Percentiles rank a stretch among this genome's conserved stretches.
These are phyloP conservation scores for Icerya purchasi DNA, from an alignment of 2,888 invertebrate genomes.

Conservation along the genomic window DNA sequence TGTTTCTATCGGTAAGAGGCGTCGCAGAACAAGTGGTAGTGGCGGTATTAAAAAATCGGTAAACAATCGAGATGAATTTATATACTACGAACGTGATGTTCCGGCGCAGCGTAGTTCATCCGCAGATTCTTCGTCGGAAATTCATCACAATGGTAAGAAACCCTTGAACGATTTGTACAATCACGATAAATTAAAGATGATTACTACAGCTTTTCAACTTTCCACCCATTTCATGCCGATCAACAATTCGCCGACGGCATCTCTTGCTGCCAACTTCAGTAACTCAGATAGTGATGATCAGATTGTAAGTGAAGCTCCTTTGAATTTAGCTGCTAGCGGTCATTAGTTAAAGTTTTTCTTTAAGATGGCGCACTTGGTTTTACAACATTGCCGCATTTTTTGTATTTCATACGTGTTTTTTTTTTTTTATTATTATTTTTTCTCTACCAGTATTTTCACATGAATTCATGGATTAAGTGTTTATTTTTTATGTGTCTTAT, in stretches of 20 bases:
- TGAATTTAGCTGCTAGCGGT: constrained; percentile 10
- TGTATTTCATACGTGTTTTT: background rate
- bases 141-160: background rate
- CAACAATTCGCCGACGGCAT: constrained; percentile 4
- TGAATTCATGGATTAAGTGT: background rate
- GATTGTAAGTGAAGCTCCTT: constrained; percentile 9
- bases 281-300: constrained; percentile 2
- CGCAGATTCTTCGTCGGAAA: no score
- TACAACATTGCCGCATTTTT: no score
- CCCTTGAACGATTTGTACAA: background rate
- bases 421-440: background rate
- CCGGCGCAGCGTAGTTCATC: no score
- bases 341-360: background rate
- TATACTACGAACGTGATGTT: no score
- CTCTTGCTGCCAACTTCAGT: background rate
- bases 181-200: background rate
- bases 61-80: no score
- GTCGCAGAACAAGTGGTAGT: background rate
- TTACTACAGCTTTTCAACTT: constrained; percentile 8
- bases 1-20: background rate
- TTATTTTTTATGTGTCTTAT: background rate
- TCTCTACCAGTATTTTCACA: background rate
- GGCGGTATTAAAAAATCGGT: no score
- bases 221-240: constrained; percentile 12
- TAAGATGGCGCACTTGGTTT: no score